phyloP scores from a whole-genome alignment of 2,888 invertebrate species.

The Myathropa florea region DNA sequence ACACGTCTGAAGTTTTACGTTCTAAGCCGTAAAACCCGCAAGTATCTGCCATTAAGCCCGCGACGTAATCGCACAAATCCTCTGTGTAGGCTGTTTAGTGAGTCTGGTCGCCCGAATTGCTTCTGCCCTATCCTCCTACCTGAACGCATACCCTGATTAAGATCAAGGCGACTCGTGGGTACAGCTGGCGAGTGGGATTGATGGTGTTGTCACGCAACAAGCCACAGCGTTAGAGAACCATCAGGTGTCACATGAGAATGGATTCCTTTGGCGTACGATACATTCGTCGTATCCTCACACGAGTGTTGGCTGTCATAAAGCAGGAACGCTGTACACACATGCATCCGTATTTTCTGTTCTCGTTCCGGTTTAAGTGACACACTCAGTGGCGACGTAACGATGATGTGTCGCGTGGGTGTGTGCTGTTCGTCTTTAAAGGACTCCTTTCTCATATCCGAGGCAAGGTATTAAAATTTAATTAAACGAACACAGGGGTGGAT shows the following conservation, averaged over 20 bases:
- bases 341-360: background rate
- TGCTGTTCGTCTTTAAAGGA: background rate
- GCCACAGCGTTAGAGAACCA: background rate
- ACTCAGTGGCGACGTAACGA: background rate
- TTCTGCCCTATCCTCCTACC: background rate
- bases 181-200: no score
- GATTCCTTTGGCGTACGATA: background rate
- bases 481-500: background rate
- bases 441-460: background rate
- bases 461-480: background rate
- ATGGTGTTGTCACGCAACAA: background rate
- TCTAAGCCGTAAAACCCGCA: conserved; percentile 40
- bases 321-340: background rate
- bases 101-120: background rate
- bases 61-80: background rate
- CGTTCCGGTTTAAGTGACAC: background rate
- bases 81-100: background rate
- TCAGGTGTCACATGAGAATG: background rate
- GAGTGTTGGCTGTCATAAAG: background rate
- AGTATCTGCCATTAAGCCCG: conserved; percentile 27
- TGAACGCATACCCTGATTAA: background rate
- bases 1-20: conserved; percentile 43
- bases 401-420: background rate
- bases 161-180: no score
- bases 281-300: no score